A percentile compares a stretch with the other conserved stretches of the same genome.
Evolutionary conservation across 1,140 invertebrate species (phyloP).

Genomic region (Centruroides vittatus): DNA sequence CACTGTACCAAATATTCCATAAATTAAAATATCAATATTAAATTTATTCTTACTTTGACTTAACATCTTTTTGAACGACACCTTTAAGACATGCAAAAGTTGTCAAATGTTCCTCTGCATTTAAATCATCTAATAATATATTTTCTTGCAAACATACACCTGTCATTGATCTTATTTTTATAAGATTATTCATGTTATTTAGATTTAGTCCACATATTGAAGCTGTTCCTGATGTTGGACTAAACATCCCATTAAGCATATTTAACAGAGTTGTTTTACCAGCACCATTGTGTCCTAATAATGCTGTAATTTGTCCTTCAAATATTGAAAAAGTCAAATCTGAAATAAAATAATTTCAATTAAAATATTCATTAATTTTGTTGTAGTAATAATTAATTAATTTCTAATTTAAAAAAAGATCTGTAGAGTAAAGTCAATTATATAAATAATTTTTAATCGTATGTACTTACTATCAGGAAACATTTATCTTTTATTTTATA

Average conservation of each 20-base stretch:
- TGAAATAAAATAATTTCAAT: not conserved
- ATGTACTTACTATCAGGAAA: no score
- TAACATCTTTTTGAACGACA: no score
- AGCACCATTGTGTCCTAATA: constrained; percentile 44
- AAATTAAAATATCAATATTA: no score
- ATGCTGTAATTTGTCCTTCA: constrained; percentile 39
- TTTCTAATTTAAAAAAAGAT: no score
- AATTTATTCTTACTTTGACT: no score
- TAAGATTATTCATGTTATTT: not conserved
- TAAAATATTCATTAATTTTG: no score
- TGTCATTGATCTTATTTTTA: not conserved
- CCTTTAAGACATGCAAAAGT: not conserved
- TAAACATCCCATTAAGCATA: constrained; percentile 24
- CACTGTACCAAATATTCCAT: no score
- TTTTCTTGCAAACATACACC: not conserved
- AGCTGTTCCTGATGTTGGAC: not conserved
- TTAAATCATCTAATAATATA: not conserved
- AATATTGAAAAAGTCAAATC: constrained; percentile 41
- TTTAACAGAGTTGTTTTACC: constrained; percentile 43
- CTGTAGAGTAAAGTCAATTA: no score
- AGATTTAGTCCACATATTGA: not conserved
- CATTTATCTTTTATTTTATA: no score
- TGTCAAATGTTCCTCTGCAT: not conserved
- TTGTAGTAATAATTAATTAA: no score
- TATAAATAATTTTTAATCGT: no score